Percentiles rank a stretch among this genome's conserved stretches.
phyloP scores from a whole-genome alignment of 2,888 invertebrate species.

The Pheosia gnoma region DNA sequence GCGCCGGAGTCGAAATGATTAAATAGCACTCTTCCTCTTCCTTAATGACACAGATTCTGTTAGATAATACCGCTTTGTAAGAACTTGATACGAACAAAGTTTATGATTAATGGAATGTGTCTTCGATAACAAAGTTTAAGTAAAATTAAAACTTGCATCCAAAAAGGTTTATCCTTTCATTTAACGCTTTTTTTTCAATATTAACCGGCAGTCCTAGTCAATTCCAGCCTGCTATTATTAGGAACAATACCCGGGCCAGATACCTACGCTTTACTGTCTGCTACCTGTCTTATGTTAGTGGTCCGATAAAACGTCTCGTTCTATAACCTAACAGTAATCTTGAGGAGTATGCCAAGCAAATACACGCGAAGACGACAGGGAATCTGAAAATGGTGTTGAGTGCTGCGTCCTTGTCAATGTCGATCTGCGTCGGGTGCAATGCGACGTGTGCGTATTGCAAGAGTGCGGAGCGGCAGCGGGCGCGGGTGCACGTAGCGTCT shows the following conservation, averaged over 20 bases:
- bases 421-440: constrained; percentile 5
- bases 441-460: constrained; percentile 32
- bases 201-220: neutral
- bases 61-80: constrained; percentile 33
- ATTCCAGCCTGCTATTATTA: no score
- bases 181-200: neutral
- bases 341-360: no score
- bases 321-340: no score
- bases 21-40: constrained; percentile 48
- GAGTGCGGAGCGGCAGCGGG: constrained; percentile 40
- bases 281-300: no score
- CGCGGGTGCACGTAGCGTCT: constrained; percentile 42
- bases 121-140: constrained; percentile 1
- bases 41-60: constrained; percentile 34
- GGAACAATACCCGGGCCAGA: neutral
- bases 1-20: constrained; percentile 43
- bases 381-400: neutral
- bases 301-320: no score
- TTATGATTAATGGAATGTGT: constrained; percentile 18
- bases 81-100: constrained; percentile 23
- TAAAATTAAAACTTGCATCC: neutral
- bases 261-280: neutral
- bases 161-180: neutral
- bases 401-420: neutral
- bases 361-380: no score